A percentile compares a stretch with the other conserved stretches of the same genome.
Evolutionary conservation across 2,797 vertebrate species (phyloP).

Genomic region (Heteromormyrus szaboi): DNA sequence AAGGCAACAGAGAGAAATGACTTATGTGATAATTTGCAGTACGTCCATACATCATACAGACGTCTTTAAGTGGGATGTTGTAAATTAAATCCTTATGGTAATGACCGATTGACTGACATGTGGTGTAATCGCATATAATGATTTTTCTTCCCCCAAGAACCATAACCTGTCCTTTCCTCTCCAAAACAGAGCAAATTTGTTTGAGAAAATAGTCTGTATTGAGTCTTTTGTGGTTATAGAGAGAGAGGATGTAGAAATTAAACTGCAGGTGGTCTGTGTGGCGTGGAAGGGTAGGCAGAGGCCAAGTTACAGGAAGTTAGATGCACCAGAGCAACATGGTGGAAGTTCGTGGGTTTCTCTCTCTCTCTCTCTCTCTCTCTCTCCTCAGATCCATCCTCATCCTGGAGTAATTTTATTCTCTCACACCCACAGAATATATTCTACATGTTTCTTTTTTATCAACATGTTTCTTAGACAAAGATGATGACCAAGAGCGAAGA

Average conservation of each 20-base stretch:
- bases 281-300: background rate
- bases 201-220: background rate
- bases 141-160: background rate
- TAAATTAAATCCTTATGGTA: background rate
- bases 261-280: background rate
- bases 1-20: background rate
- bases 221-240: background rate
- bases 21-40: background rate
- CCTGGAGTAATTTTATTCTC: background rate
- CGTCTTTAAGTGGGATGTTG: background rate
- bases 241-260: background rate
- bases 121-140: background rate
- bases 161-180: background rate
- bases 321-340: background rate
- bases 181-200: background rate
- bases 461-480: background rate
- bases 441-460: background rate
- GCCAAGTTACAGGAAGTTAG: constrained; percentile 8
- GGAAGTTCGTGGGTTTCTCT: constrained; percentile 7
- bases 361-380: background rate
- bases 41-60: background rate
- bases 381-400: background rate
- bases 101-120: background rate
- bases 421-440: background rate
- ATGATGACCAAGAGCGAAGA: background rate